Conservation (phyloP, 2,113 vertebrate genomes). For the Syngnathus typhle region DNA sequence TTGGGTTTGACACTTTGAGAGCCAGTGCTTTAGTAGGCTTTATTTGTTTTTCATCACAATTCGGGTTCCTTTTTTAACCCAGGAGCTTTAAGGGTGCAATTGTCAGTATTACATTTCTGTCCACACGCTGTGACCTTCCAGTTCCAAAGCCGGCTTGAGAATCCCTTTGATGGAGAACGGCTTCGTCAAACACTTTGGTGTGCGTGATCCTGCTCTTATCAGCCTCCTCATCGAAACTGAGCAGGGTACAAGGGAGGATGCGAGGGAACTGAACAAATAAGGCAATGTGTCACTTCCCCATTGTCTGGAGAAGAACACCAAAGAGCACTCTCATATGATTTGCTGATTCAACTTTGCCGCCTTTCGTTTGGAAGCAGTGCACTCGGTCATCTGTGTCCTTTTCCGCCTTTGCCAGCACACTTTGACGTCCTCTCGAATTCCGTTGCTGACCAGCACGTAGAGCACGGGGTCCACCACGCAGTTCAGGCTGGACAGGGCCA, state of each 20-base stretch:
- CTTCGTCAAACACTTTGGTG: not conserved
- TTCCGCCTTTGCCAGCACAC: slow-evolving; percentile 26
- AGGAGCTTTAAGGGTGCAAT: no score
- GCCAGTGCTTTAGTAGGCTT: no score
- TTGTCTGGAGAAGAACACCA: slow-evolving; percentile 1
- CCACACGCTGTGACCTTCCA: no score
- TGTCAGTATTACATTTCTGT: no score
- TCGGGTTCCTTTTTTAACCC: no score
- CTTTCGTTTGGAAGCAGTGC: not conserved
- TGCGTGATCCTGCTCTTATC: slow-evolving; percentile 1
- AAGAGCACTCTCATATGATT: slow-evolving; percentile 39
- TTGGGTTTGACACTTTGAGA: no score
- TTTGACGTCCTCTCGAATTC: slow-evolving; percentile 53
- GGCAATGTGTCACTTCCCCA: not conserved
- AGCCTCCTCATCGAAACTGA: not conserved
- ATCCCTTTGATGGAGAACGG: not conserved
- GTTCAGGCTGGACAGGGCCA: slow-evolving; percentile 74
- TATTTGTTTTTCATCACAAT: no score
- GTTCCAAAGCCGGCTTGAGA: no score
- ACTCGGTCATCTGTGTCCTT: not conserved
- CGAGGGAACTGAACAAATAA: not conserved
- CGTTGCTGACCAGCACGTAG: slow-evolving; percentile 70
- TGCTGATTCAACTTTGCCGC: slow-evolving; percentile 1
- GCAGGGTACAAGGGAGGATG: slow-evolving; percentile 2
- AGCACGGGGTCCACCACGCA: slow-evolving; percentile 73